Percentiles rank a stretch among this genome's conserved stretches.
phyloP scores from a whole-genome alignment of 2,113 vertebrate genomes.

The Oreamnos americanus region DNA sequence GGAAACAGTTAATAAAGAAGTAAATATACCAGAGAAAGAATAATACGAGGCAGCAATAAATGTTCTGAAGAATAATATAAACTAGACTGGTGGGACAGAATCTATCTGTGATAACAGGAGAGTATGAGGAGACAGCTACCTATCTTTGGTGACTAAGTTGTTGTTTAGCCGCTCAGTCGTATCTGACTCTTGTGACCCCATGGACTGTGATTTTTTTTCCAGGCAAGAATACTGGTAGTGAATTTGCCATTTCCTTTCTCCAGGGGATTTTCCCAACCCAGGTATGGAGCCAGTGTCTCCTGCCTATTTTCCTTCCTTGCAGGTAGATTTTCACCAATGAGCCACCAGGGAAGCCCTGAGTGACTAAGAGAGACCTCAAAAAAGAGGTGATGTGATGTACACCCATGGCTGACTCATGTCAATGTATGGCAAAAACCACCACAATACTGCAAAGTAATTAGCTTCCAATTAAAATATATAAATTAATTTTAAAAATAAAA shows the following conservation, averaged over 20 bases:
- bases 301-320: neutral
- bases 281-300: neutral
- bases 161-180: neutral
- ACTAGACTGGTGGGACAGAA: neutral
- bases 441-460: neutral
- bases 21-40: neutral
- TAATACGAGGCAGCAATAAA: neutral
- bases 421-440: neutral
- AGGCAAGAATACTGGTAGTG: neutral
- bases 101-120: neutral
- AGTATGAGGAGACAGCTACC: neutral
- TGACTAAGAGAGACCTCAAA: neutral
- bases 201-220: neutral
- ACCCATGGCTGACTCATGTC: neutral
- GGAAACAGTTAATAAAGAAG: neutral
- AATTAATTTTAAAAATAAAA: neutral
- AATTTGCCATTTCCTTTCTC: neutral
- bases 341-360: neutral
- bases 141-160: too few species aligned
- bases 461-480: neutral
- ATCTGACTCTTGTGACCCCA: neutral
- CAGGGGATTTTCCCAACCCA: neutral
- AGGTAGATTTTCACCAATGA: neutral
- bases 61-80: neutral
- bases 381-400: neutral